Evolutionary conservation across 2,888 invertebrate genomes (phyloP), one percentile per base, ranked within the genome.

Genomic region (Rosalia funebris): DNA sequence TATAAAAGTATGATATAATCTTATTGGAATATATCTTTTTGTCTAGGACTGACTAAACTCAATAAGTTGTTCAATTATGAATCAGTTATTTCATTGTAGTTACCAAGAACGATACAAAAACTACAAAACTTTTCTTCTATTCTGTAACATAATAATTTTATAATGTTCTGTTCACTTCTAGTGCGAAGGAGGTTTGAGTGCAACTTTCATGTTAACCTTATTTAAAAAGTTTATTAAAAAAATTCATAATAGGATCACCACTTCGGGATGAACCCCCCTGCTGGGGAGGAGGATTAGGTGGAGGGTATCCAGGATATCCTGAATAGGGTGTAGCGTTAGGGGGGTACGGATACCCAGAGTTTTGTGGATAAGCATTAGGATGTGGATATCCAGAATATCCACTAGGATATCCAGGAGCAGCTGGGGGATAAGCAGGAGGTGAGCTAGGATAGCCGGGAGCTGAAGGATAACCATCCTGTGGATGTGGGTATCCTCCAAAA

Each of bases 241-340:
- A 75, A 63, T 73, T 76, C n/a, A 68, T 62, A 57, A 77, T 76
- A 15, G 75, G 76, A 69, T 77, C 77, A 32, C 60, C 58, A 39
- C 68, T 57, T 32, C 58, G 52, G 15, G 66, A 63, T 15, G 64
- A 60, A 56, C 71, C 61, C 36, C 64, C 61, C 15, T 52, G 65
- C 10, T 54, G 63, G 1, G 68, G 69, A 15, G 62, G 65, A 4
- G 63, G 65, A 54, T 63, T 63, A 31, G 69, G 55, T 2, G 71
- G 73, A 53, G 64, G 69, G 39, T 69, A 63, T 10, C 57, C 54
- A 2, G 63, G 59, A 46, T 66, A 64, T 9, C 67, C 67, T 10
- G 61, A 57, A 60, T 67, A 65, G 41, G 62, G 63, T 48, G 55
- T 61, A 25, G 64, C 48, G 37, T 56, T 45, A 11, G 20, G 17